Base-by-base conservation (phyloP, 2,888 invertebrate species). In the Tetrapedia diversipes region DNA sequence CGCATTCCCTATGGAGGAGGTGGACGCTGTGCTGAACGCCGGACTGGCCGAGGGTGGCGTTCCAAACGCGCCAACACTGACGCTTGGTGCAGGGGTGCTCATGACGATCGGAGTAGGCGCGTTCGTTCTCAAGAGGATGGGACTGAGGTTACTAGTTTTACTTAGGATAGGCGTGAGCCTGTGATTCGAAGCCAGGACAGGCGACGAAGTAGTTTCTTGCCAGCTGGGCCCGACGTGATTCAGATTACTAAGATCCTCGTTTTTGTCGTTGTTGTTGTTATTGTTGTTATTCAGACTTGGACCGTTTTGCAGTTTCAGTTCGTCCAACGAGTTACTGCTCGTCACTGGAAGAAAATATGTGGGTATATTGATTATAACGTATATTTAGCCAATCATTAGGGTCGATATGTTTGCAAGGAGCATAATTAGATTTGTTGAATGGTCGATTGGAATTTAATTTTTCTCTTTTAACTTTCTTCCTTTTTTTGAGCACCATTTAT, bases 21-120 rank as follows among this genome's bases (percentile, higher is more conserved):
- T 90, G 7, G 91, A 91, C 8, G 90, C 88, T 39, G 88, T 90
- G 72, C 91, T 91, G 34, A 91, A 91, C 0, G 90, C 90, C 4
- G 91, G 91, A 86, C 90, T 90, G 7, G 88, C 86, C 7, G 80
- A 82, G 8, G 87, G 79, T 41, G 90, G 87, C 4, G 89, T 89
- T 16, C 89, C 88, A 63, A 89, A 90, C 4, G 88, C 83, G 14
- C 86, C 86, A 4, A 85, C 79, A 10, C 70, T 80, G 37, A 80
- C 79, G 19, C 81, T 77, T 2, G 77, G 57, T 51, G 80, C 77
- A 4, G 87, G 84, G 0, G 85, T 86, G 61, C 82, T 87, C 80
- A 87, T 85, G 8, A 81, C 74, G 8, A 75, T 74, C 6, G 88
- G 68, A 6, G 86, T 86, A 3, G 80, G 67, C 11, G 75, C 81